Conservation (phyloP, 2,888 invertebrate species). For the Cataglyphis albicans region DNA sequence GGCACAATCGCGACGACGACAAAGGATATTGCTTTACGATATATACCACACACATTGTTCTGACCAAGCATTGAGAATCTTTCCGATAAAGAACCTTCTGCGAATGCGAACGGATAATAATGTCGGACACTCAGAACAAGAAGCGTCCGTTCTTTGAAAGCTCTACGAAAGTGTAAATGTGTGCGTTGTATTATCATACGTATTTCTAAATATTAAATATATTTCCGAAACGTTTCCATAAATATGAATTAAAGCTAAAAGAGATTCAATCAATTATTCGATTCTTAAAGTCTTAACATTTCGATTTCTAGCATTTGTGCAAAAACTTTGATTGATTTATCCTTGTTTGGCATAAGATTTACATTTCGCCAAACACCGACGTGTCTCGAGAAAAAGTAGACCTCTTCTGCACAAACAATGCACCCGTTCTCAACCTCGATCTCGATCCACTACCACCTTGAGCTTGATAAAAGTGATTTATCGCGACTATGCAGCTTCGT, state of each 20-base stretch:
- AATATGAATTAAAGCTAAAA: not conserved
- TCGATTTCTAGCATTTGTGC: not conserved
- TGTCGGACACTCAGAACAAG: not conserved
- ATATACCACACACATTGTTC: constrained; percentile 73
- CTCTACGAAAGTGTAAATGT: not conserved
- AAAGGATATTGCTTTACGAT: constrained; percentile 77
- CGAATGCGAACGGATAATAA: constrained; percentile 32
- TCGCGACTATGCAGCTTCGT: constrained; percentile 58
- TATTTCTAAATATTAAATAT: not conserved
- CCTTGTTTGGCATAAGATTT: not conserved
- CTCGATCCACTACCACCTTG: constrained; percentile 74
- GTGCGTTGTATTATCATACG: not conserved
- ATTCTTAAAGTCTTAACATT: not conserved
- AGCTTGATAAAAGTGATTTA: constrained; percentile 73
- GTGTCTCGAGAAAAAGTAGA: constrained; percentile 22
- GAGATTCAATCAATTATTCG: constrained; percentile 3
- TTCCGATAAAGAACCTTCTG: constrained; percentile 48
- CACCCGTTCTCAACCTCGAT: constrained; percentile 70
- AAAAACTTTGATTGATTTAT: constrained; percentile 5
- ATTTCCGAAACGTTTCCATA: not conserved
- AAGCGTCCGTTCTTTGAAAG: not conserved
- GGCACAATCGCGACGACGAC: constrained; percentile 81
- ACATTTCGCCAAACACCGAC: not conserved
- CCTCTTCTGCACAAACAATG: constrained; percentile 48
- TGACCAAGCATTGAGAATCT: constrained; percentile 54